Base-by-base conservation (phyloP, 2,797 vertebrate species). In the Chrosomus eos region DNA sequence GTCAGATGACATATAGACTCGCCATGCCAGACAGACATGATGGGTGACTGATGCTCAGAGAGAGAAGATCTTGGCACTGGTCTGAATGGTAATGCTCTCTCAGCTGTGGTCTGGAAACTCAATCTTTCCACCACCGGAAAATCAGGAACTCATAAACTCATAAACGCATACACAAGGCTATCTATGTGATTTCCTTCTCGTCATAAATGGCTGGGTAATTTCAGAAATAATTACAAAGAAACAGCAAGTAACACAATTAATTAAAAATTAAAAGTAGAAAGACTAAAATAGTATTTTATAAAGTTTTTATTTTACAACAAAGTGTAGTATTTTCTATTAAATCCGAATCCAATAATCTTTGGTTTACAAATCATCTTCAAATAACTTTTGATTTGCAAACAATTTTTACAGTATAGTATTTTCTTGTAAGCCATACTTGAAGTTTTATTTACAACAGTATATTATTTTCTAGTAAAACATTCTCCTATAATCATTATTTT, bases 51-150 rank as follows among this genome's bases (percentile, higher is more conserved):
- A 64, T 74, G 55, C 31, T 72, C 13, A 14, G 38, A 55, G 80
- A 80, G 45, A 71, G 77, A 36, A 28, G 10, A 51, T 66, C 26
- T 67, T 60, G 33, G 62, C 71, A 48, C 48, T 53, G 38, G 40
- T 62, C 70, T 84, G 76, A 71, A 48, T 72, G 31, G 48, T 76
- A 26, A 73, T 23, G 71, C 67, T 81, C 23, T 71, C 58, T 87
- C 88, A 83, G 43, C 66, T 23, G 72, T 77, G 83, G 36, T 83
- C 80, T 77, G 68, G 58, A 88, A 80, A 85, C 73, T 80, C 80
- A 70, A 82, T 82, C 85, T 36, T 45, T 71, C 64, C 68, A 82
- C 55, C 26, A 43, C 43, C 5, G 5, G n/a, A 40, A 23, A 75
- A 45, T n/a, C 85, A 66, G 4, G 1, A 74, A 36, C 28, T 1